Percentiles rank a stretch among this genome's conserved stretches.
Evolutionary conservation across 2,113 vertebrate species (phyloP).

Genomic region (Clupea harengus): DNA sequence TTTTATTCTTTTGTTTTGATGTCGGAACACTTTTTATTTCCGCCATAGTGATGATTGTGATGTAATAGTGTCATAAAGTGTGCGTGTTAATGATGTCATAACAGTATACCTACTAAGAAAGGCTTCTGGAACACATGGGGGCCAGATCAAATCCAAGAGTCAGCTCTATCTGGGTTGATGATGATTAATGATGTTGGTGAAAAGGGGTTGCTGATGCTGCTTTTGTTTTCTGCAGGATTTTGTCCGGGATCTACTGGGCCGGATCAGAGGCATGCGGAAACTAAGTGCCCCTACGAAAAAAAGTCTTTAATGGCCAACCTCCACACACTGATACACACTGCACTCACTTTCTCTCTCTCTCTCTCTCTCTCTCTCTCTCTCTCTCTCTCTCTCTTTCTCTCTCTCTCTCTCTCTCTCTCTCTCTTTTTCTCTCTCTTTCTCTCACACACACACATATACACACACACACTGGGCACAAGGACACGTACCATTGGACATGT

Average conservation of each 20-base stretch:
- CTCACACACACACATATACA: not conserved
- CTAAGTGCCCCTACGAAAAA: constrained; percentile 93
- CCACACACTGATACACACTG: constrained; percentile 11
- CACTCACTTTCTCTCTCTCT: not conserved
- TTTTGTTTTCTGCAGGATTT: constrained; percentile 75
- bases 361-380: not conserved
- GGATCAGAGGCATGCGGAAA: constrained; percentile 97
- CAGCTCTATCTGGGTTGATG: not conserved
- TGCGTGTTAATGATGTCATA: not conserved
- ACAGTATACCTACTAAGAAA: not conserved
- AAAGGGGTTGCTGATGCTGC: not conserved
- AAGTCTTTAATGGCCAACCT: constrained; percentile 76
- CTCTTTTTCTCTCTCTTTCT: not conserved
- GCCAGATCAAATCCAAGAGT: not conserved
- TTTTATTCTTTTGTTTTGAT: not conserved
- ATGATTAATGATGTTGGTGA: not conserved
- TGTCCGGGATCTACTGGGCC: constrained; percentile 88
- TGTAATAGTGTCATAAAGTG: not conserved
- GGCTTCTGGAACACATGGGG: not conserved
- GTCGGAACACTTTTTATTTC: not conserved
- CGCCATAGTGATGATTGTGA: not conserved
- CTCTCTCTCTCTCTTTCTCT: not conserved
- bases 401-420: not conserved
- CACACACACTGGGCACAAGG: constrained; percentile 7
- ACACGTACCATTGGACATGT: not conserved